Evolutionary conservation across 2,113 vertebrate genomes (phyloP).

Genomic region (Barbus barbus): DNA sequence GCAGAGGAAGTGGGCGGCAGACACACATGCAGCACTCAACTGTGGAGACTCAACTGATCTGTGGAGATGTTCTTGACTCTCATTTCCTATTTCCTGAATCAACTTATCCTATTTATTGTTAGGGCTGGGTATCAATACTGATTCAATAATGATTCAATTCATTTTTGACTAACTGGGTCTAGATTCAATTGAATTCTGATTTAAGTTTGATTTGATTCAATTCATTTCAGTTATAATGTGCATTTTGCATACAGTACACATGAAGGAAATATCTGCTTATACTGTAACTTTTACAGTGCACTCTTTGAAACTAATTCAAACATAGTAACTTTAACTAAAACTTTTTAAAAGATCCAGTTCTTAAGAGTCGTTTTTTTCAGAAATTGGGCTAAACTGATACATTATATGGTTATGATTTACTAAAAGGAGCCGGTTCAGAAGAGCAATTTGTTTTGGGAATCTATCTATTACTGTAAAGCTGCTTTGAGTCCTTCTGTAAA

Average conservation of each 20-base stretch:
- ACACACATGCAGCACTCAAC: not conserved
- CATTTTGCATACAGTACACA: not conserved
- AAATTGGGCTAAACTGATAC: no score
- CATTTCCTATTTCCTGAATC: not conserved
- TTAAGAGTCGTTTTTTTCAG: no score
- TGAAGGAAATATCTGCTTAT: not conserved
- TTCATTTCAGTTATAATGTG: not conserved
- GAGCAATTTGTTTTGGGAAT: no score
- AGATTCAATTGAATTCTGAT: not conserved
- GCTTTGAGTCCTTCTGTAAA: no score
- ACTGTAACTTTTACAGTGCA: not conserved
- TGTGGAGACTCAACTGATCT: no score
- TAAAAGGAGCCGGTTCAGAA: no score
- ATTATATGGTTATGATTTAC: no score
- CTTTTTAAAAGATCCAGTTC: not conserved
- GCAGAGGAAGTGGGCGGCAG: not conserved
- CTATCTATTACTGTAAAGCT: no score
- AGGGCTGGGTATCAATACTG: not conserved
- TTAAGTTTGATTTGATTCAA: not conserved
- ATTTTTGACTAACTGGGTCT: not conserved
- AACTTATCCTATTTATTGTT: not conserved
- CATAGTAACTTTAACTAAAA: not conserved
- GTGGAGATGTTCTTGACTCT: not conserved
- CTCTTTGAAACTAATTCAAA: not conserved
- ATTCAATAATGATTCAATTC: not conserved